These are phyloP conservation scores for Agrochola circellaris DNA, from an alignment of 2,888 invertebrate species.

Conservation along the genomic window DNA sequence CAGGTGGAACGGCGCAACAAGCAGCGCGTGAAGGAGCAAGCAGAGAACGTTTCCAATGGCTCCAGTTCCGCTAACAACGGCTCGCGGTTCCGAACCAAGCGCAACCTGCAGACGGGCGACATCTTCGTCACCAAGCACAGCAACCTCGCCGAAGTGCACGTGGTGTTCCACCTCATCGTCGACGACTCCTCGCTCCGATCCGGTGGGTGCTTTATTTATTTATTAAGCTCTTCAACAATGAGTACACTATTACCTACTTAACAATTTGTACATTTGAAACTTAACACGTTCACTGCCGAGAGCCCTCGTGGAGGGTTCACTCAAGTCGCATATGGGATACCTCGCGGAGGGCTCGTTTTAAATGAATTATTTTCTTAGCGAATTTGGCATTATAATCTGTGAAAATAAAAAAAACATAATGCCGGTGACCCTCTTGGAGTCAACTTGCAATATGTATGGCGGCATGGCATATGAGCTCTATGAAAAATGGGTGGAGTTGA, in stretches of 20 bases:
- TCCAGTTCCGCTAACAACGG: constrained; percentile 79
- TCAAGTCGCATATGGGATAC: too few relatives aligned
- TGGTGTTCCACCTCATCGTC: constrained; percentile 98
- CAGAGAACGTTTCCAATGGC: constrained; percentile 67
- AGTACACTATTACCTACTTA: background rate
- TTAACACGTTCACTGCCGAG: too few relatives aligned
- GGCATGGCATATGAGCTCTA: too few relatives aligned
- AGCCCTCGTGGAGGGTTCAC: too few relatives aligned
- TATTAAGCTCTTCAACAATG: background rate
- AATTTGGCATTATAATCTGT: too few relatives aligned
- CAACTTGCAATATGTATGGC: too few relatives aligned
- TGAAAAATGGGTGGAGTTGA: too few relatives aligned
- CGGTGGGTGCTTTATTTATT: constrained; percentile 65
- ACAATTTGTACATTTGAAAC: background rate
- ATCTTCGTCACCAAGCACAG: constrained; percentile 97
- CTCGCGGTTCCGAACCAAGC: constrained; percentile 81
- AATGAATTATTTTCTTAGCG: too few relatives aligned
- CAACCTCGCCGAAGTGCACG: constrained; percentile 98
- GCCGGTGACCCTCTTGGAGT: too few relatives aligned
- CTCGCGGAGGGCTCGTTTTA: too few relatives aligned
- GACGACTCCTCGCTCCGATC: constrained; percentile 93
- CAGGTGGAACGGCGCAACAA: constrained; percentile 80
- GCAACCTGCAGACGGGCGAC: constrained; percentile 95
- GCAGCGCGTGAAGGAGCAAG: constrained; percentile 67
- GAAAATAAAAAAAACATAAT: too few relatives aligned